Evolutionary conservation across 1,140 invertebrate genomes (phyloP).

Genomic region (Aphelenchoides besseyi): DNA sequence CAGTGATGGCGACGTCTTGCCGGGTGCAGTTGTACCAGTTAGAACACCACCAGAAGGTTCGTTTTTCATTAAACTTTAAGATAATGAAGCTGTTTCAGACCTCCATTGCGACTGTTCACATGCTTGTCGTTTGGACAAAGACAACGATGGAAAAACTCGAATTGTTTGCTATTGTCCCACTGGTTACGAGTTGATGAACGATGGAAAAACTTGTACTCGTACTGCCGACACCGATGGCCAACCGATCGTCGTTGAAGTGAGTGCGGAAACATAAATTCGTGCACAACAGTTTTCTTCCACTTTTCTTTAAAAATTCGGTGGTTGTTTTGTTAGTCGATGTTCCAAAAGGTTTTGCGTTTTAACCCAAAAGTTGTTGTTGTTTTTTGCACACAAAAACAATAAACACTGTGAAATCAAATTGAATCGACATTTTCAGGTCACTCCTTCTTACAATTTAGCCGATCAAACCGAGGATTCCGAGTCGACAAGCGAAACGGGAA

Average conservation of each 20-base stretch:
- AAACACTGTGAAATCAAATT: neutral
- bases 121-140: conserved; percentile 51
- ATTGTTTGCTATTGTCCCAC: conserved; percentile 54
- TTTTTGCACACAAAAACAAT: neutral
- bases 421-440: conserved; percentile 7
- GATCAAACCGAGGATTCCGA: neutral
- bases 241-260: conserved; percentile 32
- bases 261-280: neutral
- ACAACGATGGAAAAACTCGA: conserved; percentile 37
- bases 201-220: conserved; percentile 47
- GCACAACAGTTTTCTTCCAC: neutral
- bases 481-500: neutral
- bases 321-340: neutral
- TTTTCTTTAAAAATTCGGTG: neutral
- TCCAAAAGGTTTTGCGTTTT: neutral
- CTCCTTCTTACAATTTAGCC: neutral
- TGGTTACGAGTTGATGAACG: conserved; percentile 47
- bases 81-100: conserved; percentile 40
- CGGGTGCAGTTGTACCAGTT: conserved; percentile 35
- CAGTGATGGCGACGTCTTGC: conserved; percentile 43
- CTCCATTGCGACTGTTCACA: conserved; percentile 60
- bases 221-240: conserved; percentile 7
- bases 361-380: conserved; percentile 6
- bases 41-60: conserved; percentile 54
- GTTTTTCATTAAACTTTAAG: conserved; percentile 15